Percentiles rank a stretch among this genome's conserved stretches.
These are phyloP conservation scores for Drosophila hydei DNA, from an alignment of 1,140 invertebrate species.

Conservation along the genomic window DNA sequence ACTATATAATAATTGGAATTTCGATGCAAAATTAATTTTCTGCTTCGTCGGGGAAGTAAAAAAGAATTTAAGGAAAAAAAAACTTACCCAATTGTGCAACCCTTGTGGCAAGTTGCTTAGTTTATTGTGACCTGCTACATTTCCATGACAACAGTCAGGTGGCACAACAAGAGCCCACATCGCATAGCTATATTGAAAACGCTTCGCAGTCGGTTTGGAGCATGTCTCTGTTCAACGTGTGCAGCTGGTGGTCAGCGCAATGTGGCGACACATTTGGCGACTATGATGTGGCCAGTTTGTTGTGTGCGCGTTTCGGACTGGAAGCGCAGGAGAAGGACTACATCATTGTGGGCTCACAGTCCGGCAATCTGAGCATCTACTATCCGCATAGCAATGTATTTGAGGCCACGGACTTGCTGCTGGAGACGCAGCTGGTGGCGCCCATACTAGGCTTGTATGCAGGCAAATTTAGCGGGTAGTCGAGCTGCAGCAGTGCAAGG, in stretches of 20 bases:
- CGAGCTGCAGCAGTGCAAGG: neutral
- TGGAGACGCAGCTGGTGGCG: slow-evolving; percentile 88
- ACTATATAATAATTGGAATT: too few relatives aligned
- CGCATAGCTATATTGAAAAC: neutral
- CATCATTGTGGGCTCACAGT: slow-evolving; percentile 89
- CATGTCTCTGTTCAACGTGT: slow-evolving; percentile 92
- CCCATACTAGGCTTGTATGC: slow-evolving; percentile 89
- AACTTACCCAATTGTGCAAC: neutral
- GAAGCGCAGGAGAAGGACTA: slow-evolving; percentile 85
- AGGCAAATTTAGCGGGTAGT: slow-evolving; percentile 89
- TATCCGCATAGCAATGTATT: slow-evolving; percentile 85
- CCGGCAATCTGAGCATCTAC: slow-evolving; percentile 89
- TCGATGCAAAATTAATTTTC: too few relatives aligned
- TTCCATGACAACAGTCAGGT: slow-evolving; percentile 1
- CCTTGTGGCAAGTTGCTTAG: neutral
- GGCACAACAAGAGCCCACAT: slow-evolving; percentile 31
- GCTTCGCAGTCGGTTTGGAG: slow-evolving; percentile 14
- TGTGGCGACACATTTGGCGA: slow-evolving; percentile 86
- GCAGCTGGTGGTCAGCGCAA: slow-evolving; percentile 90
- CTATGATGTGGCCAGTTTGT: slow-evolving; percentile 77
- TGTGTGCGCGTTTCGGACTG: slow-evolving; percentile 85
- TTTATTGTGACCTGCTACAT: neutral
- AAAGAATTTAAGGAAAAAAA: too few relatives aligned
- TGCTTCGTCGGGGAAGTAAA: too few relatives aligned
- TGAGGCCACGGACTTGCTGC: slow-evolving; percentile 87